Conservation (phyloP, 2,888 invertebrate species). For the Pollenia amentaria region DNA sequence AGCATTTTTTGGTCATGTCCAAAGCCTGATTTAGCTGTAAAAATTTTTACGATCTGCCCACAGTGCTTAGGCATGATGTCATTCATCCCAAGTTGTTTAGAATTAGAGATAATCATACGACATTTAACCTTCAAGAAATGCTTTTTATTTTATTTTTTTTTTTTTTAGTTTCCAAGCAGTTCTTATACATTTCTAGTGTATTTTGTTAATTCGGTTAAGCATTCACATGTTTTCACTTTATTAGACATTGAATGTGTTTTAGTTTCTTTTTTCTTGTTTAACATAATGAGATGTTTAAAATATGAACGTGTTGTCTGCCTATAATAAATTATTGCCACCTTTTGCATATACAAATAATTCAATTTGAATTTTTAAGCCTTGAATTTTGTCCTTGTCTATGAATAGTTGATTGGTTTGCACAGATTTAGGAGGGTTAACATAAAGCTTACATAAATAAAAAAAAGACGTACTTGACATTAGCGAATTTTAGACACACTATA, state of each 20-base stretch:
- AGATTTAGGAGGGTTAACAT: neutral
- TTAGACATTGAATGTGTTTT: neutral
- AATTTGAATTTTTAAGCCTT: slow-evolving; percentile 12
- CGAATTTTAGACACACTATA: neutral
- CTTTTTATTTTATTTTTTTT: too few relatives aligned
- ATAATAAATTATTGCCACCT: neutral
- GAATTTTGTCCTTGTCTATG: slow-evolving; percentile 32
- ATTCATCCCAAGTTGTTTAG: too few relatives aligned
- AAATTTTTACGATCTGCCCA: too few relatives aligned
- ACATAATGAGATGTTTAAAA: neutral
- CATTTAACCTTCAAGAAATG: too few relatives aligned
- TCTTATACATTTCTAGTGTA: neutral
- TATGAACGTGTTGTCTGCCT: neutral
- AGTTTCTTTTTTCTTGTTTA: neutral
- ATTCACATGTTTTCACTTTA: neutral
- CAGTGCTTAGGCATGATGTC: too few relatives aligned
- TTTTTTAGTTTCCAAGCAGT: too few relatives aligned
- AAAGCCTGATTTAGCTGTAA: too few relatives aligned
- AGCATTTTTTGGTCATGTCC: too few relatives aligned
- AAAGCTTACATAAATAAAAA: neutral
- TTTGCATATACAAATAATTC: slow-evolving; percentile 18
- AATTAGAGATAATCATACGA: too few relatives aligned
- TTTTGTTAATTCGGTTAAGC: neutral
- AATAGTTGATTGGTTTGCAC: slow-evolving; percentile 8
- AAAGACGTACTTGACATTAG: neutral